These are phyloP conservation scores for Platerodrilus igneus DNA, from an alignment of 2,888 invertebrate genomes.

Conservation along the genomic window DNA sequence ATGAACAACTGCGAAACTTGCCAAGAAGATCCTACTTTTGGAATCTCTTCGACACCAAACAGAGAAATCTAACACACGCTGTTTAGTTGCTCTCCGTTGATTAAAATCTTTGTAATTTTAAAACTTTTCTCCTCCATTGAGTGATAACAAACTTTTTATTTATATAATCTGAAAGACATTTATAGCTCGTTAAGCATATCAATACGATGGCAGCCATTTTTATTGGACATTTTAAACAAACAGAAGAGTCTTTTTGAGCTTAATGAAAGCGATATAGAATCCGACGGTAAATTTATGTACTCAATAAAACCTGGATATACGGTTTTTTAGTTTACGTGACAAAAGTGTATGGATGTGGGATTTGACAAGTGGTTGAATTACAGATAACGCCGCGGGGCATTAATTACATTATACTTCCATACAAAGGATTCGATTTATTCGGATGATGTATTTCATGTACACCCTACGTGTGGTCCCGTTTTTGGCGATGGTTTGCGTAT, in stretches of 20 bases:
- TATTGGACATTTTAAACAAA: neutral
- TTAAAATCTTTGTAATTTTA: conserved; percentile 14
- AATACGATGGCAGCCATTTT: too few relatives aligned
- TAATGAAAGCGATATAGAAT: neutral
- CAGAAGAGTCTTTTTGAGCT: neutral
- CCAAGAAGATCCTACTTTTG: conserved; percentile 29
- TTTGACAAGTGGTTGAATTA: conserved; percentile 30
- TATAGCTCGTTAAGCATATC: too few relatives aligned
- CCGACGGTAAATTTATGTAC: conserved; percentile 16
- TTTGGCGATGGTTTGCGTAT: conserved; percentile 21
- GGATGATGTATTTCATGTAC: conserved; percentile 21
- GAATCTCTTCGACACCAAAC: conserved; percentile 18
- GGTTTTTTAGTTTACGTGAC: conserved; percentile 18
- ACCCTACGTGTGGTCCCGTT: conserved; percentile 24
- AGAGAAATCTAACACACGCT: conserved; percentile 18
- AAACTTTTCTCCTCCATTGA: conserved; percentile 9
- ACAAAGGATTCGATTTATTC: conserved; percentile 38
- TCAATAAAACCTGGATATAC: conserved; percentile 8
- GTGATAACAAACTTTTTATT: neutral
- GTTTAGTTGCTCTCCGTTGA: conserved; percentile 12
- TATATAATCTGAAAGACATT: neutral
- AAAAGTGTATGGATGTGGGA: conserved; percentile 24
- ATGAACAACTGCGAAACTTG: conserved; percentile 46
- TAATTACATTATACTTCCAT: conserved; percentile 37
- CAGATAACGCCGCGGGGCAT: conserved; percentile 35